Evolutionary conservation across 2,113 vertebrate species (phyloP), one percentile per base, ranked within the genome.

Genomic region (Potamarius usumacintae): DNA sequence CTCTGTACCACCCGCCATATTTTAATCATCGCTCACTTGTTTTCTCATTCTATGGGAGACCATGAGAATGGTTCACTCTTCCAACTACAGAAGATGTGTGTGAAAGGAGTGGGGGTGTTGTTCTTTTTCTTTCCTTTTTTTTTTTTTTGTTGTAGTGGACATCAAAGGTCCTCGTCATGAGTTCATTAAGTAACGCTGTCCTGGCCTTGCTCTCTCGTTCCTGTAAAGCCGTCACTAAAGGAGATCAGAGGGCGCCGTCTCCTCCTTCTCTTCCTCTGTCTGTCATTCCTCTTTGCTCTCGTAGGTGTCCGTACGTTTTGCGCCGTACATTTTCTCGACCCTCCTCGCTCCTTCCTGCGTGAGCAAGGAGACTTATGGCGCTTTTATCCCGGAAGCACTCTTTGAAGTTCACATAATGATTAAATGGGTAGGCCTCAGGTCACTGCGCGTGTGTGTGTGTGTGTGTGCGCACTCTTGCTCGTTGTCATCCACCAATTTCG

Each of bases 341-440:
- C 62, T 87, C 84, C 89, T 86, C 86, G 87, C 86, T 27, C 79
- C 76, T 87, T 88, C 88, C 85, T 89, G 79, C 25, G 74, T 83
- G 63, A 88, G 90, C 48, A 79, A 50, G 62, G 84, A 86, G 80
- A 83, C 67, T 77, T 82, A 90, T 87, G 87, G 89, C 85, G 87
- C 90, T 92, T 92, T 92, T 88, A 91, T 92, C 52, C 86, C 91
- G 91, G 77, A 87, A n/a, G 62, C 81, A 0, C 80, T 83, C 91
- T 95, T 94, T 95, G 94, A 95, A 92, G 94, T 92, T 18, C 52
- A 81, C 71, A 30, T 92, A 88, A 91, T 92, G 91, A 93, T 90
- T 92, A 91, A 93, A 92, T 90, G 89, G 88, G 90, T 89, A 84
- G 82, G 84, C 88, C 91, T 90, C 86, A 74, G 52, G 82, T 81